Evolutionary conservation across 2,113 vertebrate species (phyloP), one percentile per base, ranked within the genome.

Genomic region (Argyrosomus japonicus): DNA sequence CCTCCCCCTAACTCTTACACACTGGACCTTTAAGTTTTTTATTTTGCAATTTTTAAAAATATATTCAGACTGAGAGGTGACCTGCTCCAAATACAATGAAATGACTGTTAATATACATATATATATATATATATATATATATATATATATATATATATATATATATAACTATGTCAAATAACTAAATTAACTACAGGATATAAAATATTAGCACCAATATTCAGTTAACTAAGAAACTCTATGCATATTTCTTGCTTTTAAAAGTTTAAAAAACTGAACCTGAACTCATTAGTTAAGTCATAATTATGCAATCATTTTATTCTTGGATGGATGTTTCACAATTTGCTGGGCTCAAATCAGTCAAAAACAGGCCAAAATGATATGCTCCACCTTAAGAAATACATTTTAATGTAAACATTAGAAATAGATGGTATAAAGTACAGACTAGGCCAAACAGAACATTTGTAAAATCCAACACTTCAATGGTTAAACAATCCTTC

Each of bases 371-470:
- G 21, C 17, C 40, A 47, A 64, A 78, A 23, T 72, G 9, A n/a
- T n/a, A 14, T 51, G 50, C 74, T 74, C 82, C 64, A 70, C 69
- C 47, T 47, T 61, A 23, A 75, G 51, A 85, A 72, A 25, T 4
- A 9, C 11, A 77, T 19, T 86, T 90, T 64, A 82, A 83, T 89
- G 84, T 69, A 90, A 91, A 88, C 71, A 64, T 62, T 54, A 40
- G 17, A 73, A 67, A 70, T 11, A 79, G 15, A 67, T 71, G 21
- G 50, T 50, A 73, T n/a, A 40, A 51, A 68, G 7, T 3, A 54
- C 14, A 70, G 23, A 43, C 25, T 11, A 11, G 23, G 8, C 15
- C 1, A 74, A 69, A 61, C 10, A 47, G 13, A 80, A 51, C n/a
- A 60, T 77, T 58, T 75, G 25, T 53, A 58, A 69, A 86, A 67